Conservation (phyloP, 2,888 invertebrate species). For the Pachymerium ferrugineum region DNA sequence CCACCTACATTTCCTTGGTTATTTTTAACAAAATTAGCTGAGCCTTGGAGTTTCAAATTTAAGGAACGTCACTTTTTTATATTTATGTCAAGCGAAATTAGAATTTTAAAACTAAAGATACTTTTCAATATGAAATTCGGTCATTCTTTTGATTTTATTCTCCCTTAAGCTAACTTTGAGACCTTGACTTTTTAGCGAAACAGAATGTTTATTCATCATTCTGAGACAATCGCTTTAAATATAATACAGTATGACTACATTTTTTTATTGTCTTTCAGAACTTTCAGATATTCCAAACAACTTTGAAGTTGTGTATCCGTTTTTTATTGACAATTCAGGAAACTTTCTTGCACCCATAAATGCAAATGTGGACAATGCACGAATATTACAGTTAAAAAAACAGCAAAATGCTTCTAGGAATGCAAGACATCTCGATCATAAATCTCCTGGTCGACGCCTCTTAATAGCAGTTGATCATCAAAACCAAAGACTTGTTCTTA, state of each 20-base stretch:
- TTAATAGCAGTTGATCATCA: slow-evolving; percentile 31
- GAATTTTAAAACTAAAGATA: background rate
- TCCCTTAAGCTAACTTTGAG: too few relatives aligned
- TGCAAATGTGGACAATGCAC: background rate
- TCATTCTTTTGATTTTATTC: too few relatives aligned
- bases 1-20: background rate
- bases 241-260: background rate
- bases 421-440: background rate
- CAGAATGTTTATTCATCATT: too few relatives aligned
- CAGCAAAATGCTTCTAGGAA: background rate
- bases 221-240: too few relatives aligned
- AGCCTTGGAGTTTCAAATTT: background rate
- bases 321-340: background rate
- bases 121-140: too few relatives aligned
- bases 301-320: slow-evolving; percentile 5
- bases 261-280: background rate
- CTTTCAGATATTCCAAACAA: background rate
- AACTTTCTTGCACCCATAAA: background rate
- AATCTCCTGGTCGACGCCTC: background rate
- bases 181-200: too few relatives aligned
- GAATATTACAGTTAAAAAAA: background rate
- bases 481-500: slow-evolving; percentile 33
- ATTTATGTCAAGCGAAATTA: background rate
- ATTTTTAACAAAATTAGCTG: slow-evolving; percentile 3
- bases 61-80: background rate